Evolutionary conservation across 1,140 invertebrate genomes (phyloP).

Genomic region (Hermatobates lingyangjiaoensis): DNA sequence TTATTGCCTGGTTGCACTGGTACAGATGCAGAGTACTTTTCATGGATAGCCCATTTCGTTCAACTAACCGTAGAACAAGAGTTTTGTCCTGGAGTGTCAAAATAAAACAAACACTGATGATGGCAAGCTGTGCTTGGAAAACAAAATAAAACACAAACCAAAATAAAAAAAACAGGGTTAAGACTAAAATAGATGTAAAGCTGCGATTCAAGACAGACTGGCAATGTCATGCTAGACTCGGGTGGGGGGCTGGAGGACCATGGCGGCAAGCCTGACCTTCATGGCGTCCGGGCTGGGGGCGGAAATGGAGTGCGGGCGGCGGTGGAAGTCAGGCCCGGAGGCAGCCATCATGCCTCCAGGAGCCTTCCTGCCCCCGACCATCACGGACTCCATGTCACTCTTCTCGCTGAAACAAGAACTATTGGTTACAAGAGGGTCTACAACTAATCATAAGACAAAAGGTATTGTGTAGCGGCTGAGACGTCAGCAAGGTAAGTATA

Average conservation of each 20-base stretch:
- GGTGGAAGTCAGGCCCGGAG: conserved; percentile 20
- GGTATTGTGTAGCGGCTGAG: no score
- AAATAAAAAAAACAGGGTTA: neutral
- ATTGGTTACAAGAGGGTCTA: no score
- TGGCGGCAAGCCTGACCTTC: conserved; percentile 58
- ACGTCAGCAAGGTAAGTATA: no score
- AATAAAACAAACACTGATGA: conserved; percentile 2
- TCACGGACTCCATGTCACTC: conserved; percentile 27
- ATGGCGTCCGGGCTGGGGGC: conserved; percentile 41
- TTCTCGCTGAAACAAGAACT: conserved; percentile 30
- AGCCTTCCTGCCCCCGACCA: conserved; percentile 26
- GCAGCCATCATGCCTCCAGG: conserved; percentile 35
- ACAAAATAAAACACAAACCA: neutral
- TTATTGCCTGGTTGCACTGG: no score
- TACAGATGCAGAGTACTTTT: no score
- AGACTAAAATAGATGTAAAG: neutral
- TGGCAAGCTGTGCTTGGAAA: neutral
- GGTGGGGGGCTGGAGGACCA: conserved; percentile 57
- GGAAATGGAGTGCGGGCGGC: conserved; percentile 19
- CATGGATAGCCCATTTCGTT: neutral
- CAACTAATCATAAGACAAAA: no score
- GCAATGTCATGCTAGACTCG: conserved; percentile 35
- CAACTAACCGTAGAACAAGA: neutral
- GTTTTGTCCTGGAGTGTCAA: neutral
- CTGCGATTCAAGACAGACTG: neutral